These are phyloP conservation scores for Melangyna quadrimaculata DNA, from an alignment of 2,888 invertebrate genomes.

Conservation along the genomic window DNA sequence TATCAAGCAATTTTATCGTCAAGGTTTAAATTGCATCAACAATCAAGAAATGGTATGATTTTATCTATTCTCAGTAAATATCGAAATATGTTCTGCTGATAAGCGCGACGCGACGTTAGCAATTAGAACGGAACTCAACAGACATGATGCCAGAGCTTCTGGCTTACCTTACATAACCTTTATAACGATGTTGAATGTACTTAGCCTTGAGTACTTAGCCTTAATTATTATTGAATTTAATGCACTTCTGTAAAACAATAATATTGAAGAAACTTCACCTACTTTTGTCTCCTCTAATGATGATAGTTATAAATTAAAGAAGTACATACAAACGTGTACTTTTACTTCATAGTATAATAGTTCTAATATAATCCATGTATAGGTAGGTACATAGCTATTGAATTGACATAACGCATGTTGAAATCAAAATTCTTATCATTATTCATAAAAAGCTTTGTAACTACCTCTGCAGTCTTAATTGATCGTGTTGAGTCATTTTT, in stretches of 20 bases:
- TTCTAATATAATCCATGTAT: too few species aligned
- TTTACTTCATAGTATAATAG: not conserved
- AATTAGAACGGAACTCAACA: not conserved
- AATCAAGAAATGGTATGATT: not conserved
- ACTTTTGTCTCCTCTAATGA: not conserved
- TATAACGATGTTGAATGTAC: not conserved
- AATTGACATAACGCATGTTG: not conserved
- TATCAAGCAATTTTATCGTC: not conserved
- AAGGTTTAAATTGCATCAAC: not conserved
- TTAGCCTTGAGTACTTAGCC: not conserved
- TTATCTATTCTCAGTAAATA: not conserved
- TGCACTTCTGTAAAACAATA: not conserved
- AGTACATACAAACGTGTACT: too few species aligned
- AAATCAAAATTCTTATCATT: not conserved
- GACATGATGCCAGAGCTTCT: not conserved
- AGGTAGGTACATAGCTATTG: not conserved
- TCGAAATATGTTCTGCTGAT: not conserved
- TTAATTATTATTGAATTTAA: not conserved
- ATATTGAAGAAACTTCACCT: not conserved
- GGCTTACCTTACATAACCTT: not conserved
- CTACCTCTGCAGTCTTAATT: not conserved
- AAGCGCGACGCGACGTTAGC: not conserved
- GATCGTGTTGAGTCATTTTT: not conserved
- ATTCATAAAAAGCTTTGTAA: not conserved
- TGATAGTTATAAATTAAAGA: not conserved